These are phyloP conservation scores for Chromoteleia sp. DNA, from an alignment of 2,888 invertebrate species.

Conservation along the genomic window DNA sequence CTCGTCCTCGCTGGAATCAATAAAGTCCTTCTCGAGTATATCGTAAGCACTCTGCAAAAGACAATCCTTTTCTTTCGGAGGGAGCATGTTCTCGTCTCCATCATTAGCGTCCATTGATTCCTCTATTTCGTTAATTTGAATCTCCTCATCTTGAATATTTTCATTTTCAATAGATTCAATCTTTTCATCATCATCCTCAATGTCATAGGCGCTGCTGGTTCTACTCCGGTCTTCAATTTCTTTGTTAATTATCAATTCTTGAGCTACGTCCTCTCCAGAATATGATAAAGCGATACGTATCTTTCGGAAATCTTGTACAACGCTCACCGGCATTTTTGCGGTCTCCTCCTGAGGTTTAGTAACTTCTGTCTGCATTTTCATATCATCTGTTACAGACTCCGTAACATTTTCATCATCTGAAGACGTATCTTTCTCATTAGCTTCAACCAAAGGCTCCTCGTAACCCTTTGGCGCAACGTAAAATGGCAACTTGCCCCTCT, in stretches of 20 bases:
- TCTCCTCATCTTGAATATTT: slow-evolving; percentile 76
- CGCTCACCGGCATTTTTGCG: slow-evolving; percentile 81
- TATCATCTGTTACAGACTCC: slow-evolving; percentile 68
- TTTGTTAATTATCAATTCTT: slow-evolving; percentile 68
- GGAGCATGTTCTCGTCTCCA: slow-evolving; percentile 72
- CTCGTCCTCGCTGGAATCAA: slow-evolving; percentile 85
- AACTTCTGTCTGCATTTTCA: background rate
- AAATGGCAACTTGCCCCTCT: slow-evolving; percentile 98
- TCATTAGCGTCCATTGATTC: slow-evolving; percentile 74
- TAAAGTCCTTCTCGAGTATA: slow-evolving; percentile 82
- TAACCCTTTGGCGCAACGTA: slow-evolving; percentile 95
- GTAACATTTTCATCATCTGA: no score
- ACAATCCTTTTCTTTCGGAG: slow-evolving; percentile 82
- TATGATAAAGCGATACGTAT: slow-evolving; percentile 91
- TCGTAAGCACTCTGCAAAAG: slow-evolving; percentile 81
- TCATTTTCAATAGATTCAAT: slow-evolving; percentile 71
- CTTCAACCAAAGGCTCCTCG: slow-evolving; percentile 87
- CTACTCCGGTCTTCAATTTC: slow-evolving; percentile 31
- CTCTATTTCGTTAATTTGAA: slow-evolving; percentile 72
- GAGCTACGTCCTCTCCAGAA: slow-evolving; percentile 86
- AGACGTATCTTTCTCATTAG: slow-evolving; percentile 74
- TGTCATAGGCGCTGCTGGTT: slow-evolving; percentile 85
- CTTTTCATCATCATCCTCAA: slow-evolving; percentile 31
- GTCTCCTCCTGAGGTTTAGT: slow-evolving; percentile 69
- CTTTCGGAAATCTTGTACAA: slow-evolving; percentile 93